phyloP scores from a whole-genome alignment of 2,888 invertebrate species.

The Elegia similella region DNA sequence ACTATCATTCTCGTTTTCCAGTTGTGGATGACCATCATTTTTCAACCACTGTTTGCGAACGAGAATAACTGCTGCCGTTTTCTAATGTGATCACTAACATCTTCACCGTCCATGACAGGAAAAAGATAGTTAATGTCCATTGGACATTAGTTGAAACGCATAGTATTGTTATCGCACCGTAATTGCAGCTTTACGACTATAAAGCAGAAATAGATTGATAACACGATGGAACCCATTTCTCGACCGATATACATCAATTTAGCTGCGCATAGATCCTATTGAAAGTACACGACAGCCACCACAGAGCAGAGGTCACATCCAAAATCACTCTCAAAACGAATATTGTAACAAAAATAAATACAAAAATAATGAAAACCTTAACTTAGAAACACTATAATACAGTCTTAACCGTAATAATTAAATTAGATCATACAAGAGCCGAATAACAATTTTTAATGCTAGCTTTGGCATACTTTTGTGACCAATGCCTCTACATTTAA shows the following conservation, averaged over 20 bases:
- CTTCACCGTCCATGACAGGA: too few relatives aligned
- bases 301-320: not conserved
- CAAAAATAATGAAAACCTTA: conserved; percentile 17
- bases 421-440: conserved; percentile 26
- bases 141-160: not conserved
- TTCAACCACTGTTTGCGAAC: too few relatives aligned
- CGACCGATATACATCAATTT: conserved; percentile 9
- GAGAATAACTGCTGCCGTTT: too few relatives aligned
- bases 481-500: conserved; percentile 44
- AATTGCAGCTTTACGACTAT: conserved; percentile 42
- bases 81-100: too few relatives aligned
- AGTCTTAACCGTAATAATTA: conserved; percentile 16
- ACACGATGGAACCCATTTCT: not conserved
- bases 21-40: too few relatives aligned
- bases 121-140: too few relatives aligned
- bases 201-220: conserved; percentile 44
- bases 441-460: conserved; percentile 40
- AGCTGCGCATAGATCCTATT: conserved; percentile 5
- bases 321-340: not conserved
- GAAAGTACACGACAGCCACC: conserved; percentile 6
- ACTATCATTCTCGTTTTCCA: too few relatives aligned
- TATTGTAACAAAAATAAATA: conserved; percentile 14
- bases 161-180: conserved; percentile 32
- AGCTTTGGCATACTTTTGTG: conserved; percentile 74
- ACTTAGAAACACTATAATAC: conserved; percentile 22